phyloP scores from a whole-genome alignment of 2,113 vertebrate species.

The Onychorhynchus coronatus region DNA sequence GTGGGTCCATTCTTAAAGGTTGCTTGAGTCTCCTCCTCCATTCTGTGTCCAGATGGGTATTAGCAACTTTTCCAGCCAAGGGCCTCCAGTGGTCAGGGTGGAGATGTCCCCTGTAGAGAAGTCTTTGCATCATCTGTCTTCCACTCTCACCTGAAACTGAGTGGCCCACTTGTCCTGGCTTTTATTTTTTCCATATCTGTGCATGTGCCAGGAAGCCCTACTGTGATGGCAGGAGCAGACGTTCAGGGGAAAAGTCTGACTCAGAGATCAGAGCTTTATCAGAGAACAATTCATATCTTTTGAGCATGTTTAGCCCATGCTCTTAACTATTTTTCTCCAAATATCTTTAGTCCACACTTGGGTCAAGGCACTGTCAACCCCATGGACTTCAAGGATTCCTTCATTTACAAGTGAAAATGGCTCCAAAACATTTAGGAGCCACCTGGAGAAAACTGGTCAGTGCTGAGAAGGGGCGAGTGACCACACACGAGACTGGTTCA shows the following conservation, averaged over 20 bases:
- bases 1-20: accelerated
- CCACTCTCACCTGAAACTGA: background rate
- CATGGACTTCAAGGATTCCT: accelerated
- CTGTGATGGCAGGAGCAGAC: background rate
- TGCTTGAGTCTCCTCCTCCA: background rate
- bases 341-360: background rate
- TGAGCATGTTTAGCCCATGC: background rate
- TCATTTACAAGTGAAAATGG: background rate
- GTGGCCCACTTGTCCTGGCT: background rate
- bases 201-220: background rate
- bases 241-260: background rate
- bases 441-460: background rate
- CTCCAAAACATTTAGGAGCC: background rate
- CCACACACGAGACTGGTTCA: background rate
- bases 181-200: background rate
- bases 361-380: background rate
- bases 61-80: background rate
- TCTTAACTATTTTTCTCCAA: background rate
- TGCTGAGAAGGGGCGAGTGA: background rate
- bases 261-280: background rate
- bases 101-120: background rate
- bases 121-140: background rate
- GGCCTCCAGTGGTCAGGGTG: background rate
- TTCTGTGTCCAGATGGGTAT: accelerated
- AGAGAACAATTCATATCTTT: background rate